Base-by-base conservation (phyloP, 1,140 invertebrate species). In the Drosophila cardini region DNA sequence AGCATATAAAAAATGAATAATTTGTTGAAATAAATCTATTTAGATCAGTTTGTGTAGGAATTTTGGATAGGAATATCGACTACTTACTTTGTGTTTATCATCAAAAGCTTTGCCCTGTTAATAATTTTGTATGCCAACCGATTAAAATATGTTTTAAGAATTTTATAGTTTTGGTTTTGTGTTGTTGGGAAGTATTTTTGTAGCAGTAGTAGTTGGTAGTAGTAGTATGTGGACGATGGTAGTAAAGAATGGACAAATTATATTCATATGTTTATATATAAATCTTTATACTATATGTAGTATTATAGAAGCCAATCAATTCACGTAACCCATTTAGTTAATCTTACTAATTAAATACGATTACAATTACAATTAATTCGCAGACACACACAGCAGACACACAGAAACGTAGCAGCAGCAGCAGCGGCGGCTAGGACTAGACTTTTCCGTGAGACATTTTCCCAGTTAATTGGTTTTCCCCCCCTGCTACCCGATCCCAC, bases 71-170 rank as follows among this genome's bases (percentile, higher is more conserved):
- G 70, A 84, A 76, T 70, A 10, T 74, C 69, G 73, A 64, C 74
- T 80, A 91, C 90, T 91, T 91, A 91, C 90, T 79, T 90, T 78
- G 79, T 90, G 78, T 91, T 91, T 91, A 57, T 91, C 90, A 74
- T 91, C 90, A 72, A 87, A 78, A 72, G 90, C 90, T 91, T 91
- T 91, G 81, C 90, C 90, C 90, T 91, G 90, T 91, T 84, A 67
- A 62, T 26, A 60, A 53, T 63, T 62, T 56, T 70, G 71, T 56
- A 73, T 65, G 67, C 70, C 74, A 77, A 77, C 71, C 70, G 46
- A 78, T 87, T 80, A 58, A 64, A 74, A 76, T 82, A 75, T 68
- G 48, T 71, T 67, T 26, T 45, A 56, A 36, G 43, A 46, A 60
- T n/a, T 53, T 16, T 46, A 80, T 84, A 72, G n/a, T 71, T 58